phyloP scores from a whole-genome alignment of 2,797 vertebrate genomes.

The Lerista edwardsae region DNA sequence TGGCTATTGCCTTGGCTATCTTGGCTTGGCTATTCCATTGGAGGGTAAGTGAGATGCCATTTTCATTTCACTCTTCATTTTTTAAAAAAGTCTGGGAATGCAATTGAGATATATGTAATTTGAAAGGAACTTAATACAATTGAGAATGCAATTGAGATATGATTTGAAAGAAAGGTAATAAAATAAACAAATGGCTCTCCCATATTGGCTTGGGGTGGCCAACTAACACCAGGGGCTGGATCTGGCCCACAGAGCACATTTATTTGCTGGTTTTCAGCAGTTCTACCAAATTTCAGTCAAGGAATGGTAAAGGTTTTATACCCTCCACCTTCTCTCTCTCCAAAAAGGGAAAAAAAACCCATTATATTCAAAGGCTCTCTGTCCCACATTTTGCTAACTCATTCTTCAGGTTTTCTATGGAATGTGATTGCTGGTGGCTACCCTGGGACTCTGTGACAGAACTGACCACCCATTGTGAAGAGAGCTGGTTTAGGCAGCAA shows the following conservation, averaged over 20 bases:
- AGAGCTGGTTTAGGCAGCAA: background rate
- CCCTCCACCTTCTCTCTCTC: background rate
- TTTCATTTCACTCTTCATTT: background rate
- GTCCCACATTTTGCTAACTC: background rate
- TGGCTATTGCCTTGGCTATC: too few relatives aligned
- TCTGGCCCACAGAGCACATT: too few relatives aligned
- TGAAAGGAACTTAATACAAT: background rate
- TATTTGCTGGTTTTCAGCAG: background rate
- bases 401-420: background rate
- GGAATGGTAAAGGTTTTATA: background rate
- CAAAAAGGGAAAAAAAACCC: background rate
- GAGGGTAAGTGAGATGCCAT: background rate
- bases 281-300: background rate
- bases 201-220: background rate
- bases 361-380: too few relatives aligned
- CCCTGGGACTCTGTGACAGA: background rate
- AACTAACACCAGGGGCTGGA: background rate
- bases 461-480: background rate
- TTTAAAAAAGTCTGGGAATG: background rate
- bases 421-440: background rate
- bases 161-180: background rate
- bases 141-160: background rate
- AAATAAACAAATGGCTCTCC: background rate
- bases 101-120: background rate
- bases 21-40: background rate